Evolutionary conservation across 2,888 invertebrate species (phyloP).

Genomic region (Plagodis dolabraria): DNA sequence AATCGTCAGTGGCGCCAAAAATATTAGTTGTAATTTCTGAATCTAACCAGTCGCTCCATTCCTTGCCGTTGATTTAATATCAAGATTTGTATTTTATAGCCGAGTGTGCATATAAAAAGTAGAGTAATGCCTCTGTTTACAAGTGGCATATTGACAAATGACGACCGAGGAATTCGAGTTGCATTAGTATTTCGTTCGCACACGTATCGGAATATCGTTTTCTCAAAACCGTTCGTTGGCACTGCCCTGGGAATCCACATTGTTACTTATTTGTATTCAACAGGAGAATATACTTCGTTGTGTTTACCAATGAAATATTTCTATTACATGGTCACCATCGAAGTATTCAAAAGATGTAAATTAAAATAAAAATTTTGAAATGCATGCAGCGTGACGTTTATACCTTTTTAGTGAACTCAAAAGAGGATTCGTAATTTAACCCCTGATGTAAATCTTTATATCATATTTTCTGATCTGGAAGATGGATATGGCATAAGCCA

Average conservation of each 20-base stretch:
- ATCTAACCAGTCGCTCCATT: too few relatives aligned
- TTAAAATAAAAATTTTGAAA: conserved; percentile 13
- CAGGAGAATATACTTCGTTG: conserved; percentile 46
- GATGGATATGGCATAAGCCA: too few relatives aligned
- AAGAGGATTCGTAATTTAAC: too few relatives aligned
- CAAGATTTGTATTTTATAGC: conserved; percentile 3
- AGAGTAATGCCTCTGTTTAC: conserved; percentile 59
- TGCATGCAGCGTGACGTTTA: conserved; percentile 1
- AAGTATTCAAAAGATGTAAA: conserved; percentile 33
- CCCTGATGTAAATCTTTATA: too few relatives aligned
- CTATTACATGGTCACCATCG: conserved; percentile 58
- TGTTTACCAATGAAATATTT: conserved; percentile 63
- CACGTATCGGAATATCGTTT: conserved; percentile 75
- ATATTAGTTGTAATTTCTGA: too few relatives aligned
- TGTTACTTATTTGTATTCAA: conserved; percentile 68
- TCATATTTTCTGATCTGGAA: too few relatives aligned
- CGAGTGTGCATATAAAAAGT: conserved; percentile 14
- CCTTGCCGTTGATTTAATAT: background rate
- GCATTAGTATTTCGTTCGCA: conserved; percentile 70
- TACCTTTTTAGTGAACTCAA: too few relatives aligned
- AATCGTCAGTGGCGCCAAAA: too few relatives aligned
- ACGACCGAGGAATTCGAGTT: conserved; percentile 68
- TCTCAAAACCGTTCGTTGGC: conserved; percentile 80
- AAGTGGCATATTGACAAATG: conserved; percentile 70
- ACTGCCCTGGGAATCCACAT: conserved; percentile 71